Percentiles rank a stretch among this genome's conserved stretches.
Evolutionary conservation across 2,888 invertebrate species (phyloP).

Genomic region (Rhamphomyia laevipes): DNA sequence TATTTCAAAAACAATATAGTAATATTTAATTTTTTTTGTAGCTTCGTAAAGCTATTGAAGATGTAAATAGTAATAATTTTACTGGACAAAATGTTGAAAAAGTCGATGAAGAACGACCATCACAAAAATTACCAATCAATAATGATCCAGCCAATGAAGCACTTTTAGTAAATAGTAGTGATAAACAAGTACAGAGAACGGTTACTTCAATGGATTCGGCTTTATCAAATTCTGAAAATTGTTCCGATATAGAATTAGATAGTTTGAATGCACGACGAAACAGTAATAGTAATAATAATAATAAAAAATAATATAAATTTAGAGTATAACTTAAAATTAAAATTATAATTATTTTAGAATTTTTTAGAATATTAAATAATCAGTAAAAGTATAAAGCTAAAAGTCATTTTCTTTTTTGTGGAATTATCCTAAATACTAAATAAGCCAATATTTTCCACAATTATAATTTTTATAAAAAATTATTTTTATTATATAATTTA

Average conservation of each 20-base stretch:
- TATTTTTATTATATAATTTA: too few relatives aligned
- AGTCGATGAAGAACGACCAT: neutral
- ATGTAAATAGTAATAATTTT: slow-evolving; percentile 68
- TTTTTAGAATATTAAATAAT: too few relatives aligned
- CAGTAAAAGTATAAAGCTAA: too few relatives aligned
- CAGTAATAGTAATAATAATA: neutral
- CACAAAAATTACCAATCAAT: slow-evolving; percentile 5
- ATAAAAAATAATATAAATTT: neutral
- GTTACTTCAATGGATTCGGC: slow-evolving; percentile 38
- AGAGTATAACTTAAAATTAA: too few relatives aligned
- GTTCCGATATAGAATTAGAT: slow-evolving; percentile 30
- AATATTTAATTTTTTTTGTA: slow-evolving; percentile 27
- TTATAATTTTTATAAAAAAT: too few relatives aligned
- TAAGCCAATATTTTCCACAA: too few relatives aligned
- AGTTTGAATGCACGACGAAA: slow-evolving; percentile 8
- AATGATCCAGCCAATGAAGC: neutral
- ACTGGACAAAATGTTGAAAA: slow-evolving; percentile 29
- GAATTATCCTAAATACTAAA: too few relatives aligned
- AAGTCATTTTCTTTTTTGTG: too few relatives aligned
- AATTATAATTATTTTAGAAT: too few relatives aligned
- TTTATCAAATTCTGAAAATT: slow-evolving; percentile 36
- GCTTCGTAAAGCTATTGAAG: slow-evolving; percentile 79
- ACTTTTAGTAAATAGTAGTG: slow-evolving; percentile 20
- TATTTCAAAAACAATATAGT: neutral
- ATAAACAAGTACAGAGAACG: slow-evolving; percentile 34